Evolutionary conservation across 2,888 invertebrate species (phyloP), one percentile per base, ranked within the genome.

Genomic region (Mycogona germanica): DNA sequence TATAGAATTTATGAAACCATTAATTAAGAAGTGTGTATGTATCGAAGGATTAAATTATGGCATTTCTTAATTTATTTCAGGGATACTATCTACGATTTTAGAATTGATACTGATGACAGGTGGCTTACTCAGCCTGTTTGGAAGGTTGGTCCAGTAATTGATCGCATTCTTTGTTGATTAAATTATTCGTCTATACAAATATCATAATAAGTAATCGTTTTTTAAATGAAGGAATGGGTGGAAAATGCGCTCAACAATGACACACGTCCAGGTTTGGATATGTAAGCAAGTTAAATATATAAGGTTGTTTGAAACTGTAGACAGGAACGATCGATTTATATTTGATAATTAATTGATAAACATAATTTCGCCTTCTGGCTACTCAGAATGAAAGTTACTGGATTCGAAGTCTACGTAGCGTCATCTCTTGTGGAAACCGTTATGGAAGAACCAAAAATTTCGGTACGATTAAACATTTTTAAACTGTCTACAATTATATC

Each of bases 101-200:
- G 51, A 29, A 44, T 51, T 21, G 51, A 51, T 25, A 32, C 44
- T 3, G 51, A 51, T 44, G 51, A 51, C 44, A 17, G 51, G 2
- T 51, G 51, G 51, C 26, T 51, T 2, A 40, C 26, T 3, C 51
- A 51, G 21, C 9, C 19, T 7, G 51, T 51, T 2, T 51, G 51
- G 51, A 9, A 44, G 44, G 51, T 51, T 30, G 44, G 26, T n/a
- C 21, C 5, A 44, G 23, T 19, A 44, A 21, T 44, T n/a, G 23
- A 44, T 41, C 12, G 23, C 19, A 41, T 41, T 12, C 41, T 41
- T 9, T 41, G 41, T 19, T 9, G 14, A 9, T 32, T n/a, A 32
- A n/a, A n/a, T 32, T n/a, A n/a, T 35, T n/a, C 35, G 12, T 12
- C 12, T 35, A 35, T 12, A 35, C n/a, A 35, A 3, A 21, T 47